Evolutionary conservation across 1,140 invertebrate genomes (phyloP), one percentile per base, ranked within the genome.

Genomic region (Drosophila eugracilis): DNA sequence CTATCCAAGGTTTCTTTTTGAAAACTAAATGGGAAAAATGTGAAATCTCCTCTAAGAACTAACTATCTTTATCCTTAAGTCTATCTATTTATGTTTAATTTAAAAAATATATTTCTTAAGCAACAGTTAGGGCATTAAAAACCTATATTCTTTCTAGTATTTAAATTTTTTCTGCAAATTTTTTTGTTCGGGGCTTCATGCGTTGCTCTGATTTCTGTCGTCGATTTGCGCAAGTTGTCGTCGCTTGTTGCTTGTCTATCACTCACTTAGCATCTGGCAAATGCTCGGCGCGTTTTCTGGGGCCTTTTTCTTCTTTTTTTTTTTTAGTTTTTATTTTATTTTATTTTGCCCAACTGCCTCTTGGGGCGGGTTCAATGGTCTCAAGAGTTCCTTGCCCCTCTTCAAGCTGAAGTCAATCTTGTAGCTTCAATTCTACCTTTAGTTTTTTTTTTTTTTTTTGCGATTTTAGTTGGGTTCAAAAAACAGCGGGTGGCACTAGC

Each of bases 221-320:
- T 67, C 49, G 54, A 75, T 72, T 80, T 80, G 63, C 76, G 30
- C 76, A 78, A 62, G 54, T 62, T 70, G 63, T 76, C 73, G 62
- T 75, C 63, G 62, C 44, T 62, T 54, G 66, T 78, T 44, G 50
- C 60, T 66, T 65, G 63, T 80, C 78, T 80, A 80, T 80, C 78
- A 80, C 44, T 57, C 65, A 55, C 50, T 77, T 81, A 77, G 66
- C 78, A 81, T 80, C 78, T 80, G 50, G 42, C 58, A 63, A 60
- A 63, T 48, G 42, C 42, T 50, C 26, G 70, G 36, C 67, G 75
- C 59, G 59, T 74, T 73, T 74, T 48, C 57, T 69, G 37, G 30
- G 30, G 66, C 44, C 47, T 55, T 45, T 54, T 52, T 60, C 60
- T 39, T 39, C 12, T 62, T 69, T 47, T 19, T 32, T 32, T 32